Percentiles rank a stretch among this genome's conserved stretches.
Conservation (phyloP, 2,797 vertebrate species). For the Chiloscyllium punctatum region DNA sequence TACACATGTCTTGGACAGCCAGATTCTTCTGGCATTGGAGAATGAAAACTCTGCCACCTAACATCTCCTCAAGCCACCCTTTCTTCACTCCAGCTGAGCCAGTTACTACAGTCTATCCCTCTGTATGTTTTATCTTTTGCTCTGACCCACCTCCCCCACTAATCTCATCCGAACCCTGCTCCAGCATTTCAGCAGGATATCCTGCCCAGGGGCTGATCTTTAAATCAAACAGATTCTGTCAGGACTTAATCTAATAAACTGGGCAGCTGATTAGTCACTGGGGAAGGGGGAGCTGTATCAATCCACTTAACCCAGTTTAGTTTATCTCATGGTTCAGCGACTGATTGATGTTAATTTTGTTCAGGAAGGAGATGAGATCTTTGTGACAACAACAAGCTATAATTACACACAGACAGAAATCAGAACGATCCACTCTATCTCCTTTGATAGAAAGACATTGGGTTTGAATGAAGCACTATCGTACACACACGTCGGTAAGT, state of each 20-base stretch:
- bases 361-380: constrained; percentile 69
- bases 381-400: constrained; percentile 74
- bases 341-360: constrained; percentile 33
- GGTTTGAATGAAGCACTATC: constrained; percentile 63
- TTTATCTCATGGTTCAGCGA: not conserved
- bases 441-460: constrained; percentile 53
- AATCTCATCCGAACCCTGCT: too few relatives aligned
- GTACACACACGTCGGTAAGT: constrained; percentile 69
- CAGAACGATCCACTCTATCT: constrained; percentile 56
- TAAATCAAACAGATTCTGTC: not conserved
- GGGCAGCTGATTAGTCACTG: not conserved
- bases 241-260: not conserved
- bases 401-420: constrained; percentile 68
- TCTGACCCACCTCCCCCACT: not conserved
- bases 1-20: too few relatives aligned
- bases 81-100: not conserved
- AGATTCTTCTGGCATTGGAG: too few relatives aligned
- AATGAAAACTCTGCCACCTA: too few relatives aligned
- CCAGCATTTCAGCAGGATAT: not conserved
- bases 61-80: too few relatives aligned
- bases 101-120: not conserved
- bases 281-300: not conserved
- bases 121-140: not conserved
- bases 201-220: not conserved
- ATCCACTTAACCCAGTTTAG: not conserved